Evolutionary conservation across 1,140 invertebrate genomes (phyloP).

Genomic region (Trichonephila inaurata): DNA sequence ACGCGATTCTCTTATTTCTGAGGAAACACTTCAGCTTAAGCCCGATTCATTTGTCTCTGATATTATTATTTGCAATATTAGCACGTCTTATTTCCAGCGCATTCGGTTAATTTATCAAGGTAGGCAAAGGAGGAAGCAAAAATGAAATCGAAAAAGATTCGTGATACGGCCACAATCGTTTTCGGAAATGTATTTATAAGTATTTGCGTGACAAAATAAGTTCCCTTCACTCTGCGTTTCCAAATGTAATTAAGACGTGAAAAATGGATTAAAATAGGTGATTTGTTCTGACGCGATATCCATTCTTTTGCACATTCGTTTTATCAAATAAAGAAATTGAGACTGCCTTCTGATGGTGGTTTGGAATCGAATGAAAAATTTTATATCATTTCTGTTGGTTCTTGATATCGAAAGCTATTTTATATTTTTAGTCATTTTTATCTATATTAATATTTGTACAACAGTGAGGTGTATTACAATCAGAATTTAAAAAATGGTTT

Average conservation of each 20-base stretch:
- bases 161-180: slow-evolving; percentile 29
- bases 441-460: too few species aligned
- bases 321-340: slow-evolving; percentile 12
- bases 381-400: too few species aligned
- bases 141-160: slow-evolving; percentile 68
- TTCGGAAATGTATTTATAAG: slow-evolving; percentile 61
- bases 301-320: slow-evolving; percentile 27
- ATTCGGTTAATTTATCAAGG: slow-evolving; percentile 36
- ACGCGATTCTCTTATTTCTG: slow-evolving; percentile 60
- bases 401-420: too few species aligned
- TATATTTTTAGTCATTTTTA: too few species aligned
- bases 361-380: not conserved
- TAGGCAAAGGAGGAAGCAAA: not conserved
- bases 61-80: slow-evolving; percentile 62
- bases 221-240: not conserved
- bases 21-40: slow-evolving; percentile 44
- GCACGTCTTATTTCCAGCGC: slow-evolving; percentile 30
- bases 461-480: too few species aligned
- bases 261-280: slow-evolving; percentile 48
- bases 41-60: slow-evolving; percentile 56
- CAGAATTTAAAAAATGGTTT: too few species aligned
- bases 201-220: slow-evolving; percentile 66
- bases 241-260: slow-evolving; percentile 57
- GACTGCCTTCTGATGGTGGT: not conserved
- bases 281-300: slow-evolving; percentile 47